These are phyloP conservation scores for Cremastobaeus sp. DNA, from an alignment of 2,888 invertebrate species.

Conservation along the genomic window DNA sequence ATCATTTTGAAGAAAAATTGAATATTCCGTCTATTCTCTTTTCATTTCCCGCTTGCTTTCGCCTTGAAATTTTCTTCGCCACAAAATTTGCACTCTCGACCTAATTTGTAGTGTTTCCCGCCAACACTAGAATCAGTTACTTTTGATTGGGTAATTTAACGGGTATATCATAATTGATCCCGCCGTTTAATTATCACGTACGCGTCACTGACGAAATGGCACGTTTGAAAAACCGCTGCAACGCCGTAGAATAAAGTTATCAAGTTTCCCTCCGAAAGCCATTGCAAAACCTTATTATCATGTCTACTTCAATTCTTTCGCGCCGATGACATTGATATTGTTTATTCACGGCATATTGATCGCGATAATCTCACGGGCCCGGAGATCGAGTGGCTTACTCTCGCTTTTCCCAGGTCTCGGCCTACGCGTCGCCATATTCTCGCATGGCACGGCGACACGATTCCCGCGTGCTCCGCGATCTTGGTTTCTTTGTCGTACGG, in stretches of 20 bases:
- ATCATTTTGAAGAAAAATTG: too few relatives aligned
- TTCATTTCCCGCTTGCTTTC: too few relatives aligned
- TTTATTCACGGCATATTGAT: constrained; percentile 48
- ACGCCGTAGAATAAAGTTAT: constrained; percentile 19
- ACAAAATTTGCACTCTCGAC: too few relatives aligned
- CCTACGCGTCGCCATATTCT: constrained; percentile 50
- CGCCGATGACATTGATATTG: constrained; percentile 47
- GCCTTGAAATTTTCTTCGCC: too few relatives aligned
- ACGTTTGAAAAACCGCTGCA: too few relatives aligned
- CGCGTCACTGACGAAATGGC: too few relatives aligned
- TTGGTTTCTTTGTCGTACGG: constrained; percentile 53
- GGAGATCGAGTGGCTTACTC: constrained; percentile 32
- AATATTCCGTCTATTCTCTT: too few relatives aligned
- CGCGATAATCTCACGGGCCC: constrained; percentile 39
- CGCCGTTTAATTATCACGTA: too few relatives aligned
- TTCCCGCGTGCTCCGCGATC: constrained; percentile 39
- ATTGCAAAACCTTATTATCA: constrained; percentile 35
- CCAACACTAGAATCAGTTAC: too few relatives aligned
- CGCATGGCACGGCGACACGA: constrained; percentile 40
- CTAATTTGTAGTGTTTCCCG: too few relatives aligned
- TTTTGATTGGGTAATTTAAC: too few relatives aligned
- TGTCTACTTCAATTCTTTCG: constrained; percentile 12
- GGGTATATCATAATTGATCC: too few relatives aligned
- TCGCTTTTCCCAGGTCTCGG: constrained; percentile 44
- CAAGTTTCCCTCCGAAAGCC: not conserved